phyloP scores from a whole-genome alignment of 2,113 vertebrate species.

The Garra rufa region DNA sequence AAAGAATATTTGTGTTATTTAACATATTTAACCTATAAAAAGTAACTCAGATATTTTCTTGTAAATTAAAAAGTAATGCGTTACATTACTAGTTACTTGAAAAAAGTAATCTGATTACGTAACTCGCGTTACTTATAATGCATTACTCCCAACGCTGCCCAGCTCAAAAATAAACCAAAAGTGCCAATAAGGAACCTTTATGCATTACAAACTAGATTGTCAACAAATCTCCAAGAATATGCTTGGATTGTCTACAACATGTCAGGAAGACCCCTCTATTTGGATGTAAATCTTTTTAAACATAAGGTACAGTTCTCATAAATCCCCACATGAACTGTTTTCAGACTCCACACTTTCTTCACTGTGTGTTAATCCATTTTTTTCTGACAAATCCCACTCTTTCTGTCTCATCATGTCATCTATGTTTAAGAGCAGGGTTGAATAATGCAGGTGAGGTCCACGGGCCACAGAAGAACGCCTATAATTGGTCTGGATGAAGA shows the following conservation, averaged over 20 bases:
- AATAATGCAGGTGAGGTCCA: conserved; percentile 56
- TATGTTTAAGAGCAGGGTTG: conserved; percentile 47
- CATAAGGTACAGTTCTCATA: background rate
- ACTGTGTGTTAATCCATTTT: background rate
- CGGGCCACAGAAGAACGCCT: conserved; percentile 47
- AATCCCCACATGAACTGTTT: background rate
- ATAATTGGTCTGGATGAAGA: conserved; percentile 61
- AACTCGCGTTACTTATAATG: no score
- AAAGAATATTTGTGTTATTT: no score
- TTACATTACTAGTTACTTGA: no score
- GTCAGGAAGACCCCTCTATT: background rate
- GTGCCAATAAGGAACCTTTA: background rate
- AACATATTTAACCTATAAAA: no score
- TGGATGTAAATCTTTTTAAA: background rate
- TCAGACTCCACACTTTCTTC: conserved; percentile 7
- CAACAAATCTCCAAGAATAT: background rate
- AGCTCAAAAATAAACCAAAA: no score
- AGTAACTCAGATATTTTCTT: no score
- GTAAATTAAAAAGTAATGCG: no score
- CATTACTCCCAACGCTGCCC: no score
- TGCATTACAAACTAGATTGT: background rate
- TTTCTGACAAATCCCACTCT: conserved; percentile 25
- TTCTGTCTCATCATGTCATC: conserved; percentile 44
- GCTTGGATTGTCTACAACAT: background rate
- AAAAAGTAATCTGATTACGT: no score